Percentiles rank a stretch among this genome's conserved stretches.
Conservation (phyloP, 2,113 vertebrate species). For the Tyrannus savana region DNA sequence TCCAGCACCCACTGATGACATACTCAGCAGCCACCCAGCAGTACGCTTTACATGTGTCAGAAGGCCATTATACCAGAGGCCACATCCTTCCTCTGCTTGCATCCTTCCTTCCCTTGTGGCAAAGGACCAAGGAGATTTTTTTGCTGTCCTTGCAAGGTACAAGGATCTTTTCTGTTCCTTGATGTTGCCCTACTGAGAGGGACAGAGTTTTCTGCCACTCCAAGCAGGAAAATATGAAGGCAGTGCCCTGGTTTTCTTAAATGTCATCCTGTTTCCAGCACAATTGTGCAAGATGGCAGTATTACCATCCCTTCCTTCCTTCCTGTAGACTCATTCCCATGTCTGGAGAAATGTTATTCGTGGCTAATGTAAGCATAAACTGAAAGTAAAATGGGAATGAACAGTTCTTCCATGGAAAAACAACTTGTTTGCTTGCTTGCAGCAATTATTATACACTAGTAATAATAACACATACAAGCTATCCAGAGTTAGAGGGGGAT, state of each 20-base stretch:
- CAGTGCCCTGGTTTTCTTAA: slow-evolving; percentile 30
- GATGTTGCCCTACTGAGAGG: neutral
- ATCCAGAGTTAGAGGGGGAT: neutral
- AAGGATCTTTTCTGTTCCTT: neutral
- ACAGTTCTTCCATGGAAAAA: neutral
- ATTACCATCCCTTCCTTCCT: slow-evolving; percentile 57
- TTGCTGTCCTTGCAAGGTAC: neutral
- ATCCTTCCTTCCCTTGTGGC: neutral
- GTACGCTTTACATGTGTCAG: neutral
- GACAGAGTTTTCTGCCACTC: neutral
- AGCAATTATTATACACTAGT: neutral
- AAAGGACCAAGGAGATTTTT: neutral
- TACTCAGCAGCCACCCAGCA: neutral
- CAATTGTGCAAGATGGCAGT: slow-evolving; percentile 46
- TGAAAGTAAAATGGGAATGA: neutral
- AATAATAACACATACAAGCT: neutral
- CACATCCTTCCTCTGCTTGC: neutral
- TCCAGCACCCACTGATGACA: neutral
- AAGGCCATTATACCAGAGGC: neutral
- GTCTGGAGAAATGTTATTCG: slow-evolving; percentile 36
- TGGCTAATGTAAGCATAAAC: slow-evolving; percentile 12
- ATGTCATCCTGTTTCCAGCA: slow-evolving; percentile 28
- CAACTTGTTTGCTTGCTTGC: neutral
- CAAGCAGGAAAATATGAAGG: neutral
- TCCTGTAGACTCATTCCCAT: slow-evolving; percentile 37